Evolutionary conservation across 2,888 invertebrate genomes (phyloP).

Genomic region (Celastrina argiolus): DNA sequence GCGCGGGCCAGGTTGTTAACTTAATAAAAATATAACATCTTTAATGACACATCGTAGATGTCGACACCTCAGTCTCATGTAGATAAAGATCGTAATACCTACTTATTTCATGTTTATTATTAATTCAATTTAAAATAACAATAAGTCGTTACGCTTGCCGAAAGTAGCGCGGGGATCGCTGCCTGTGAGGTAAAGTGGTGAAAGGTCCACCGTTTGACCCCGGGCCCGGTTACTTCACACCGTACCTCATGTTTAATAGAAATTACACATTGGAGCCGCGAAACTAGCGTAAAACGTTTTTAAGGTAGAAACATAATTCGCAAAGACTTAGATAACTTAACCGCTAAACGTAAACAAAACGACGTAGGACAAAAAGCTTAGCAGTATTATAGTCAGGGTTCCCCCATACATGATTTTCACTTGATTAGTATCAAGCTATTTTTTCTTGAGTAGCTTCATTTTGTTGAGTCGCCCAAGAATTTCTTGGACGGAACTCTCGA

Average conservation of each 20-base stretch:
- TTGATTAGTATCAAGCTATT: too few relatives aligned
- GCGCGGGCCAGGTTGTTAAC: too few relatives aligned
- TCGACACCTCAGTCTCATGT: neutral
- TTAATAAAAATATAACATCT: neutral
- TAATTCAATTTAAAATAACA: neutral
- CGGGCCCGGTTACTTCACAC: constrained; percentile 25
- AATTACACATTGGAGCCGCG: neutral
- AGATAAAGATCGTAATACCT: neutral
- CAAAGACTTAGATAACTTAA: too few relatives aligned
- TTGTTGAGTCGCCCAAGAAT: too few relatives aligned
- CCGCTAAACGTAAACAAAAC: too few relatives aligned
- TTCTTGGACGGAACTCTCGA: too few relatives aligned
- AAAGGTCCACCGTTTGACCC: constrained; percentile 35
- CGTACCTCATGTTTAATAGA: constrained; percentile 13
- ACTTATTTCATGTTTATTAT: constrained; percentile 1
- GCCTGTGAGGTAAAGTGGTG: constrained; percentile 29
- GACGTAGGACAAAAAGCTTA: too few relatives aligned
- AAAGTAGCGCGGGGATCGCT: neutral
- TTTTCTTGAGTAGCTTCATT: too few relatives aligned
- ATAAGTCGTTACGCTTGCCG: neutral
- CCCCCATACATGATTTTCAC: too few relatives aligned
- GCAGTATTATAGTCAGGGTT: too few relatives aligned
- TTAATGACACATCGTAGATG: neutral
- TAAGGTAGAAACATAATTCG: too few relatives aligned
- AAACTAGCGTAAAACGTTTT: neutral